A percentile compares a stretch with the other conserved stretches of the same genome.
These are phyloP conservation scores for Syrmaticus mikado DNA, from an alignment of 2,113 vertebrate species.

Conservation along the genomic window DNA sequence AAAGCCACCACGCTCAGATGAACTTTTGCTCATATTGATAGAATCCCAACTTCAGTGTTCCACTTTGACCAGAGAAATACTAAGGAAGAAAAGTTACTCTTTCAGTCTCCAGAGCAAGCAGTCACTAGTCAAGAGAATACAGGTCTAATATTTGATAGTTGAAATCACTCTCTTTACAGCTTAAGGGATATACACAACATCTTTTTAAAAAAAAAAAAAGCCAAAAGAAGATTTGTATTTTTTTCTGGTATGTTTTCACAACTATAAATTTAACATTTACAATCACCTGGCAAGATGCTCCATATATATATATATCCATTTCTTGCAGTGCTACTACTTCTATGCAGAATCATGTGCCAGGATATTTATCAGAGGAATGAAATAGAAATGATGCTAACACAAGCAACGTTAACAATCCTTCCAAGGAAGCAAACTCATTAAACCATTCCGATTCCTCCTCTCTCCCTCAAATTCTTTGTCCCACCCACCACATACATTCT, in stretches of 20 bases:
- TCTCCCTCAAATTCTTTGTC: background rate
- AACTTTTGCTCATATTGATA: background rate
- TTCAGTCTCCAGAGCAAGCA: background rate
- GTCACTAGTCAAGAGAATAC: background rate
- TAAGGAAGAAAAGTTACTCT: background rate
- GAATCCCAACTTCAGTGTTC: background rate
- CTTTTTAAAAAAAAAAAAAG: background rate
- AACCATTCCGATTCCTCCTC: background rate
- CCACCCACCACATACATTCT: background rate
- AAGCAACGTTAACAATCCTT: background rate
- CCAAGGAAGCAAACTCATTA: background rate
- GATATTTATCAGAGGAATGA: background rate
- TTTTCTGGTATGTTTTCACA: background rate
- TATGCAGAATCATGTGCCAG: background rate
- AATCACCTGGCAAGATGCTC: background rate
- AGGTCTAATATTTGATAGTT: background rate
- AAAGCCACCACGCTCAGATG: background rate
- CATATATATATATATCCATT: constrained; percentile 25
- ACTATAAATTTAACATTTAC: constrained; percentile 16
- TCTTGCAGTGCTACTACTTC: background rate
- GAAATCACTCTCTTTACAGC: background rate
- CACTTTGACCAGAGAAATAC: background rate
- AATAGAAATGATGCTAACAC: background rate
- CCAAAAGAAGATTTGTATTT: background rate
- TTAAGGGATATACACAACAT: background rate